Evolutionary conservation across 2,888 invertebrate genomes (phyloP).

Genomic region (Polydrusus tereticollis): DNA sequence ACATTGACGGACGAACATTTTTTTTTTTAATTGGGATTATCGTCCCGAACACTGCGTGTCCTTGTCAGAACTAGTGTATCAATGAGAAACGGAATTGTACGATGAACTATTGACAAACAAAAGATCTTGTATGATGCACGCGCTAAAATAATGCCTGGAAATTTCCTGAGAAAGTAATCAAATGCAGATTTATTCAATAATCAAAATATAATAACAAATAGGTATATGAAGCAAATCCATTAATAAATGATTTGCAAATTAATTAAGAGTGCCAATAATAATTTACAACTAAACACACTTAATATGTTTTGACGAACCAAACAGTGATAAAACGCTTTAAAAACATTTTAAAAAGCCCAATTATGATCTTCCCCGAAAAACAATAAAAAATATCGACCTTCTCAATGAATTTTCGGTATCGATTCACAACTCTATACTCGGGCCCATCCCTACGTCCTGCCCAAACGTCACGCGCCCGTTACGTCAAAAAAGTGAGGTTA

Average conservation of each 20-base stretch:
- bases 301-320: too few species aligned
- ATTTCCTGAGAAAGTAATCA: background rate
- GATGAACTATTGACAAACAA: too few species aligned
- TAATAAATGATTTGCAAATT: too few species aligned
- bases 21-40: background rate
- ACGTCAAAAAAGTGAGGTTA: slow-evolving; percentile 39
- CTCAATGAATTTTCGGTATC: background rate
- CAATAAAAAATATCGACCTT: background rate
- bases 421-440: background rate
- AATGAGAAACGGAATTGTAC: too few species aligned
- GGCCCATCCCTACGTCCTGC: background rate
- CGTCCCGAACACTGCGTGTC: too few species aligned
- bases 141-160: background rate
- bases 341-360: too few species aligned
- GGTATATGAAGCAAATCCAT: background rate
- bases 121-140: too few species aligned
- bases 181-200: background rate
- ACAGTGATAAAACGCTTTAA: too few species aligned
- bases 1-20: background rate
- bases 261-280: too few species aligned
- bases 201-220: background rate
- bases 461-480: slow-evolving; percentile 25
- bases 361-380: too few species aligned
- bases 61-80: too few species aligned
- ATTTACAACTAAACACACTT: too few species aligned